A percentile compares a stretch with the other conserved stretches of the same genome.
Conservation (phyloP, 2,797 vertebrate genomes). For the Danio kyathit region DNA sequence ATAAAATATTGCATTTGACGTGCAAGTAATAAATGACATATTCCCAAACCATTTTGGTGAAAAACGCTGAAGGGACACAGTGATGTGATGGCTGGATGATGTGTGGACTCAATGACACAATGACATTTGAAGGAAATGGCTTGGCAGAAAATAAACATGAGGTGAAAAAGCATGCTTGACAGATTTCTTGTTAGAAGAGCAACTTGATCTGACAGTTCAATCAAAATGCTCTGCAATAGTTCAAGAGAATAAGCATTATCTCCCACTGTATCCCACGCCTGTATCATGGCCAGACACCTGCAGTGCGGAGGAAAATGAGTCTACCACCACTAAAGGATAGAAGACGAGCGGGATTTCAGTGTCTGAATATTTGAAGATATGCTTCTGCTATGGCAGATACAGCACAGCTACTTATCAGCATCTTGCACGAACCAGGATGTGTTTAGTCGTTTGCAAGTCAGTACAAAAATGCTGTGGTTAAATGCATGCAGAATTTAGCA, state of each 20-base stretch:
- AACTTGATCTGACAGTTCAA: conserved; percentile 58
- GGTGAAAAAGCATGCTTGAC: conserved; percentile 51
- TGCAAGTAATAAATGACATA: not conserved
- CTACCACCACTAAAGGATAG: conserved; percentile 22
- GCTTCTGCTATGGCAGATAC: conserved; percentile 20
- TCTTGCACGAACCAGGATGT: conserved; percentile 4
- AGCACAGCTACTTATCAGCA: conserved; percentile 30
- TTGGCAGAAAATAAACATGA: conserved; percentile 52
- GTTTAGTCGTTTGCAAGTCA: conserved; percentile 21
- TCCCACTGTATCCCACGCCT: conserved; percentile 35
- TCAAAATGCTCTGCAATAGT: conserved; percentile 52
- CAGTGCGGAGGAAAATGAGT: conserved; percentile 45
- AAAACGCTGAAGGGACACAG: not conserved
- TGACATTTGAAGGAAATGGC: conserved; percentile 43
- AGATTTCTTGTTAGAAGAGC: conserved; percentile 51
- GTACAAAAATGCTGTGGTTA: not conserved
- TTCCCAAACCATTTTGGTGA: not conserved
- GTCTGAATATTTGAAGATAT: conserved; percentile 41
- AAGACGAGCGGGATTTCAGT: conserved; percentile 35
- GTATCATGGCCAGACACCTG: conserved; percentile 61
- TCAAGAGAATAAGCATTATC: conserved; percentile 55
- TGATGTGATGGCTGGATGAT: not conserved
- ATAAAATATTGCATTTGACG: conserved; percentile 14
- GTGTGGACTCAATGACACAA: not conserved
- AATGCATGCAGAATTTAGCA: conserved; percentile 24